These are phyloP conservation scores for Psococerastis gibbosa DNA, from an alignment of 2,888 invertebrate genomes.

Conservation along the genomic window DNA sequence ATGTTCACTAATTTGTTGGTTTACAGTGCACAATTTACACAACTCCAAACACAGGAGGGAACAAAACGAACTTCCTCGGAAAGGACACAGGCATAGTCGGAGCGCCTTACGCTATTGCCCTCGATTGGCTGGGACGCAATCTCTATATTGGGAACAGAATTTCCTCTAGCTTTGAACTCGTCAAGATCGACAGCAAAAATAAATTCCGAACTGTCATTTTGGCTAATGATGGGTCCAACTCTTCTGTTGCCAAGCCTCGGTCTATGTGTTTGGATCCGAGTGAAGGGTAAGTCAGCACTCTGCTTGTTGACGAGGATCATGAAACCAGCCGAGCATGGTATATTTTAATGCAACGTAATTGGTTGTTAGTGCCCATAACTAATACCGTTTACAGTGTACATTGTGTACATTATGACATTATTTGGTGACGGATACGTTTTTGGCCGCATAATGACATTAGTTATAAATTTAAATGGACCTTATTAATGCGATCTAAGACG, in stretches of 20 bases:
- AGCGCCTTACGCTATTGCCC: constrained; percentile 76
- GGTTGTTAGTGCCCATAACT: too few relatives aligned
- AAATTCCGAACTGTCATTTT: constrained; percentile 71
- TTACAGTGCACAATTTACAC: constrained; percentile 62
- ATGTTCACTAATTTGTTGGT: too few relatives aligned
- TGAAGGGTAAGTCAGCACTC: constrained; percentile 45
- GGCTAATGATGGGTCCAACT: constrained; percentile 70
- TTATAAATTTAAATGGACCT: too few relatives aligned
- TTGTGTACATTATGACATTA: too few relatives aligned
- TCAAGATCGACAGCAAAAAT: constrained; percentile 66
- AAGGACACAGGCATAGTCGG: constrained; percentile 72
- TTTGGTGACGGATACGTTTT: too few relatives aligned
- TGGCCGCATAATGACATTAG: too few relatives aligned
- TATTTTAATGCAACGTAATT: background rate
- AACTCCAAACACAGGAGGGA: constrained; percentile 70
- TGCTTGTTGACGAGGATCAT: too few relatives aligned
- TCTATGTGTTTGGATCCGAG: constrained; percentile 78
- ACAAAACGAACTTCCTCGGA: constrained; percentile 64
- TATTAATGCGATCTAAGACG: too few relatives aligned
- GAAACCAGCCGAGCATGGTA: background rate
- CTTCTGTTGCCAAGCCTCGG: constrained; percentile 73
- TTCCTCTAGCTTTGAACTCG: constrained; percentile 78
- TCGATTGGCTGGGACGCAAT: constrained; percentile 94
- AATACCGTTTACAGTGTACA: too few relatives aligned
- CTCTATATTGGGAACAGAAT: constrained; percentile 78